Evolutionary conservation across 2,888 invertebrate genomes (phyloP).

Genomic region (Tridacna gigas): DNA sequence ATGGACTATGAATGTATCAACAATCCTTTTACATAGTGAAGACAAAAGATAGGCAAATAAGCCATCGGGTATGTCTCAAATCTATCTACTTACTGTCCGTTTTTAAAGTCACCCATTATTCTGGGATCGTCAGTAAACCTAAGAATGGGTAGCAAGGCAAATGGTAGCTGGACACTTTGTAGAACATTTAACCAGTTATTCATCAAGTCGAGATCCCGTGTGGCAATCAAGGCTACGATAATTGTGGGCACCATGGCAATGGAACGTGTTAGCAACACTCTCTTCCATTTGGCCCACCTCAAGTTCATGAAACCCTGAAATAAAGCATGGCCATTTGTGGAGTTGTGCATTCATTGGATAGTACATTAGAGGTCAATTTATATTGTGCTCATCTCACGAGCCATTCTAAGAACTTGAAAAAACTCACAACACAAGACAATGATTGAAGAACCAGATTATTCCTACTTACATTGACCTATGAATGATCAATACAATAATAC

Average conservation of each 20-base stretch:
- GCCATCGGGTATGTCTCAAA: too few relatives aligned
- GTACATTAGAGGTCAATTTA: too few relatives aligned
- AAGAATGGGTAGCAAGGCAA: constrained; percentile 93
- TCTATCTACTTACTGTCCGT: constrained; percentile 86
- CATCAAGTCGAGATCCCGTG: constrained; percentile 90
- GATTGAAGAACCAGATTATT: too few relatives aligned
- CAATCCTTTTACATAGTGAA: too few relatives aligned
- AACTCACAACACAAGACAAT: too few relatives aligned
- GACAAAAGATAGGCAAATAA: too few relatives aligned
- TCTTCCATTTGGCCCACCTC: constrained; percentile 94
- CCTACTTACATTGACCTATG: too few relatives aligned
- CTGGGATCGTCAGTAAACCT: constrained; percentile 92
- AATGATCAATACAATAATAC: too few relatives aligned
- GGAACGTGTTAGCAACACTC: constrained; percentile 93
- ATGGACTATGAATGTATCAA: too few relatives aligned
- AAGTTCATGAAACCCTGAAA: constrained; percentile 91
- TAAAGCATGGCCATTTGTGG: background rate
- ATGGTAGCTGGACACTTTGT: constrained; percentile 94
- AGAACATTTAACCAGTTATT: constrained; percentile 93
- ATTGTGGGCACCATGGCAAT: constrained; percentile 90
- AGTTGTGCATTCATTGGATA: background rate
- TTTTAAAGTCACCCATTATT: constrained; percentile 94
- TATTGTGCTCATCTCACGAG: too few relatives aligned
- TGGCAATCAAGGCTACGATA: constrained; percentile 80
- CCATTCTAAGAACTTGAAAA: too few relatives aligned